Evolutionary conservation across 2,888 invertebrate species (phyloP), one percentile per base, ranked within the genome.

Genomic region (Campoletis raptor): DNA sequence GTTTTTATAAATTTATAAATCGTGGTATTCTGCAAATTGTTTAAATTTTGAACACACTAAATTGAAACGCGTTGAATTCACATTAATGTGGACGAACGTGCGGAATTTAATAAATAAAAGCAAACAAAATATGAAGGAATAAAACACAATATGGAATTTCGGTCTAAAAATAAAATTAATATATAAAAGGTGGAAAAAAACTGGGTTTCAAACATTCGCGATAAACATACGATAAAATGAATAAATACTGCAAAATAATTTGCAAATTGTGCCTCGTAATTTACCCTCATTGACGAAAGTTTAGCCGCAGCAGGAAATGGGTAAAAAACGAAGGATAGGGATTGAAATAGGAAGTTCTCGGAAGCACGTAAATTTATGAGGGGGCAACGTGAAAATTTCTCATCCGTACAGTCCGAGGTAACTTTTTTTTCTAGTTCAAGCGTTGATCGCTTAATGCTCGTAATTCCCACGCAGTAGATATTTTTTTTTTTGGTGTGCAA

Each of bases 401-500:
- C 61, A 64, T 45, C 8, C 45, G 21, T 30, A 42, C n/a, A 9
- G 12, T 8, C 10, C 12, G 36, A 8, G 4, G n/a, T 15, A 37
- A 45, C 24, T 24, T n/a, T 24, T 30, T 61, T 54, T 57, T 37
- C 37, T 21, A 30, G 61, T 64, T 30, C 15, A 40, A 76, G 24
- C 42, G 24, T 61, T 76, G 61, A 64, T 64, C 61, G 76, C n/a
- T 61, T 45, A 42, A 64, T 76, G 67, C 66, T 67, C 67, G 77
- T 77, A 52, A 67, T 78, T 78, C 48, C 67, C 54, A 21, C 76
- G 37, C 45, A 61, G 52, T 78, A 36, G 78, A 78, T 78, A 78
- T 78, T 67, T 40, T 30, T 30, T 30, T 36, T 67, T 78, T 42
- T 42, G 21, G 12, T 40, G 40, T 24, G 4, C 8, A 0, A 30